Conservation (phyloP, 2,113 vertebrate genomes). For the Ictalurus furcatus region DNA sequence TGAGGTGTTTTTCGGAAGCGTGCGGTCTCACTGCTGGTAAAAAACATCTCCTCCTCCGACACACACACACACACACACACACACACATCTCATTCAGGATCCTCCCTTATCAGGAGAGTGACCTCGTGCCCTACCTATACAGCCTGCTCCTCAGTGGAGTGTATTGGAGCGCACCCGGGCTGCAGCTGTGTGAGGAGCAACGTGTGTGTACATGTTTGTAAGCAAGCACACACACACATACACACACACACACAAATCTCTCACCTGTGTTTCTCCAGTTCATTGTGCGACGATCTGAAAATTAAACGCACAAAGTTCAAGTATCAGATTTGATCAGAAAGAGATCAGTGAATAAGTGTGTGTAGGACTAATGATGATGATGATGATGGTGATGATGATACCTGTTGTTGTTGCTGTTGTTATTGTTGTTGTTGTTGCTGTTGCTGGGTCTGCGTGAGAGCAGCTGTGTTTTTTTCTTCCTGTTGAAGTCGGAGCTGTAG, state of each 20-base stretch:
- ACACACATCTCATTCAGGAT: background rate
- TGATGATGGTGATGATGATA: constrained; percentile 59
- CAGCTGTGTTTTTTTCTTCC: constrained; percentile 91
- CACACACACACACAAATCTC: constrained; percentile 37
- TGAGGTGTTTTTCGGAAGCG: background rate
- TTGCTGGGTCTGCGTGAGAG: constrained; percentile 90
- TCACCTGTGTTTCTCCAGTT: constrained; percentile 99
- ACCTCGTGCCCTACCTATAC: too few species aligned
- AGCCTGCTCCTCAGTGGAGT: background rate
- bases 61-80: background rate
- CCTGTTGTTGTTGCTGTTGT: constrained; percentile 81
- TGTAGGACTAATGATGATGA: too few species aligned
- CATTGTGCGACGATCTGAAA: constrained; percentile 95
- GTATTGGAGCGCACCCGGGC: background rate
- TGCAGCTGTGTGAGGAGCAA: background rate
- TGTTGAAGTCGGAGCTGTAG: constrained; percentile 88
- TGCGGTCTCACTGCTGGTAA: background rate
- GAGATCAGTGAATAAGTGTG: background rate
- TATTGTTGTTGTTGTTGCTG: constrained; percentile 91
- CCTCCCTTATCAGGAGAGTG: too few species aligned
- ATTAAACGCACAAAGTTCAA: constrained; percentile 45
- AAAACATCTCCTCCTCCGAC: background rate
- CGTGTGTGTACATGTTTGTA: background rate
- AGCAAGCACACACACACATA: background rate
- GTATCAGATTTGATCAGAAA: background rate